These are phyloP conservation scores for Wiebesia pumilae DNA, from an alignment of 1,140 invertebrate species.

Conservation along the genomic window DNA sequence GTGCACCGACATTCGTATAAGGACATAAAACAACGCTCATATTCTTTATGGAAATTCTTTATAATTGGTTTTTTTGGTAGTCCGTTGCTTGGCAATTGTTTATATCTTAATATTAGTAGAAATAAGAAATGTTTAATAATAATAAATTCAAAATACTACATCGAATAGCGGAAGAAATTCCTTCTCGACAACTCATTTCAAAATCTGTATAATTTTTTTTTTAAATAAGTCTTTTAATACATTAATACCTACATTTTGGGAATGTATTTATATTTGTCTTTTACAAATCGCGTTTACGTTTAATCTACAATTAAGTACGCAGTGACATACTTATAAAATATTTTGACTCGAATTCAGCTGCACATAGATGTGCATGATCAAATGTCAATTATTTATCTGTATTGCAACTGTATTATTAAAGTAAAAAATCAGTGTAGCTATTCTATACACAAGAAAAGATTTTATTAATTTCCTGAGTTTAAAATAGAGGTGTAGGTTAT, in stretches of 20 bases:
- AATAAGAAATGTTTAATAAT: background rate
- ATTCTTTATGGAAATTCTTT: constrained; percentile 11
- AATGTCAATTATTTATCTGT: too few relatives aligned
- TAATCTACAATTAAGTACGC: too few relatives aligned
- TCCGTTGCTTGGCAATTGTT: too few relatives aligned
- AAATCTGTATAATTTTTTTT: background rate
- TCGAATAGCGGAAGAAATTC: background rate
- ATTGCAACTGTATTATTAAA: too few relatives aligned
- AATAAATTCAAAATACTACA: too few relatives aligned
- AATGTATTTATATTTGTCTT: too few relatives aligned
- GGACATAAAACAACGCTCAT: background rate
- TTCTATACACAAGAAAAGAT: background rate
- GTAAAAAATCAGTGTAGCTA: background rate
- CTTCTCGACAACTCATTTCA: background rate
- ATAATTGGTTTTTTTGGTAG: background rate
- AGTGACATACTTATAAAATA: too few relatives aligned
- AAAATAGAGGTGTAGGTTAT: background rate
- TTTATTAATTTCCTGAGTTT: background rate
- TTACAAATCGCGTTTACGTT: too few relatives aligned
- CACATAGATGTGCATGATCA: too few relatives aligned
- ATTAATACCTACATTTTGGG: too few relatives aligned
- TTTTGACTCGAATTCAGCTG: too few relatives aligned
- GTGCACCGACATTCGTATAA: background rate
- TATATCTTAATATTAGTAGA: background rate
- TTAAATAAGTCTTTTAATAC: too few relatives aligned